Base-by-base conservation (phyloP, 2,888 invertebrate species). In the Torymus texanus region DNA sequence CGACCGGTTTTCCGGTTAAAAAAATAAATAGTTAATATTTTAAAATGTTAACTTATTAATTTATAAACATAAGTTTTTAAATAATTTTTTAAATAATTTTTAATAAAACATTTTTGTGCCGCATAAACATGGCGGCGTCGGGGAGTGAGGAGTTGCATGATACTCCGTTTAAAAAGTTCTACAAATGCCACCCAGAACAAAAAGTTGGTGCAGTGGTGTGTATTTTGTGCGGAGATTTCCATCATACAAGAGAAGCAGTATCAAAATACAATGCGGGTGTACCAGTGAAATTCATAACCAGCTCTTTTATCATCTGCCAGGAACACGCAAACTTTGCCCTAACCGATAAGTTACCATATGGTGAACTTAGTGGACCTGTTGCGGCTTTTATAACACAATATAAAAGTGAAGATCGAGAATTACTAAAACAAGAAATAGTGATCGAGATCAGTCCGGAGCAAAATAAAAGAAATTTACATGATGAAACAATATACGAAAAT, bases 201-300 rank as follows among this genome's bases (percentile, higher is more conserved):
- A 56, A 56, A 56, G 13, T 56, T 12, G 61, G 61, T 62, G 24
- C 24, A 24, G 61, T 62, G 11, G 24, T 62, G 24, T 24, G 24
- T 24, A 24, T 62, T 11, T 62, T 62, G 61, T 62, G 13, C 24
- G 24, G 24, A 2, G 61, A 62, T 24, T 62, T 62, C 13, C 61
- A 62, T 24, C 61, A 62, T 62, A 62, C 21, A 24, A 62, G 61
- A 24, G 61, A 62, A 4, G 61, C 61, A 62, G 61, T 62, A 14
- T 11, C 61, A 24, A 62, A 62, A 62, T 12, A 62, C 2, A 62
- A 24, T 62, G 11, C 13, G 24, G 61, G 61, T 12, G 13, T 24
- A 11, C 61, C 61, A 2, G 14, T 62, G 24, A 4, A 62, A 24
- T 62, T 24, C 5, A 13, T 62, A 24, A 62, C 10, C 61, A 62